A percentile compares a stretch with the other conserved stretches of the same genome.
Evolutionary conservation across 2,797 vertebrate genomes (phyloP).

Genomic region (Coilia nasus): DNA sequence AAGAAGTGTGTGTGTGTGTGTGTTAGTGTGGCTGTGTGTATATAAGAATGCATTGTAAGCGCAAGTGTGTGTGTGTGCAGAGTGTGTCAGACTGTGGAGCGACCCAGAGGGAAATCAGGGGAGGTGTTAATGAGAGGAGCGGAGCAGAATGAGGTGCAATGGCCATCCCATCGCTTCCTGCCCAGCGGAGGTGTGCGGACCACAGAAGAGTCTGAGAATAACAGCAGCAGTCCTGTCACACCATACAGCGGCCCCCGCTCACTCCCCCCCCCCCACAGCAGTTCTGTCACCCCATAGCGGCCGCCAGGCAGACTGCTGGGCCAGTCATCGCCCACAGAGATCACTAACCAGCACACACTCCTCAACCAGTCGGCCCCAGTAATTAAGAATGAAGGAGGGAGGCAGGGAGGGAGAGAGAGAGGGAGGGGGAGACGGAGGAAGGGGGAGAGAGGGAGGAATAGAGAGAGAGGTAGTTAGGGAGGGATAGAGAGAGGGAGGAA

Average conservation of each 20-base stretch:
- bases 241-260: not conserved
- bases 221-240: no score
- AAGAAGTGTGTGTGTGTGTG: not conserved
- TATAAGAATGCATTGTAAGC: not conserved
- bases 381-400: not conserved
- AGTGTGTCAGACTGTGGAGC: not conserved
- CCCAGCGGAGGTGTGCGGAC: no score
- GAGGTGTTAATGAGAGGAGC: conserved; percentile 5
- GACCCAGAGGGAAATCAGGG: not conserved
- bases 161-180: not conserved
- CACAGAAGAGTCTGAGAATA: no score
- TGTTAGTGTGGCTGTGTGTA: not conserved
- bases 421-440: not conserved
- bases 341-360: not conserved
- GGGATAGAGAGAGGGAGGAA: not conserved
- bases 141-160: not conserved
- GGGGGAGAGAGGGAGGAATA: not conserved
- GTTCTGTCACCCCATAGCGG: not conserved
- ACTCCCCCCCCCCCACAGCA: not conserved
- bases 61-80: not conserved
- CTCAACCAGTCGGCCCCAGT: not conserved
- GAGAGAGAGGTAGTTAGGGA: not conserved
- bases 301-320: not conserved
- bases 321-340: not conserved
- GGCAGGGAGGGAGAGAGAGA: no score